Percentiles rank a stretch among this genome's conserved stretches.
Conservation (phyloP, 1,140 invertebrate species). For the Calephelis virginiensis region DNA sequence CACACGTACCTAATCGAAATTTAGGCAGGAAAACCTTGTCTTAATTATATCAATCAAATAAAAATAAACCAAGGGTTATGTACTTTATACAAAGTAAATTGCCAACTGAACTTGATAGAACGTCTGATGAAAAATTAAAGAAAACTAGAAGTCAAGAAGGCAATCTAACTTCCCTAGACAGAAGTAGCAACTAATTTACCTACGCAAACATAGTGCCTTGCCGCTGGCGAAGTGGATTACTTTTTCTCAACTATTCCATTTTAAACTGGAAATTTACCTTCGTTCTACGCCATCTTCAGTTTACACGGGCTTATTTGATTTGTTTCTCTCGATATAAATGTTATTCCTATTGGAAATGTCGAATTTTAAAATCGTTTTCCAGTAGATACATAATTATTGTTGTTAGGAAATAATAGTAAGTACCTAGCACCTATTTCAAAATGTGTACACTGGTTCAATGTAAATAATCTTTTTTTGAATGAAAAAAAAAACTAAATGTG, state of each 20-base stretch:
- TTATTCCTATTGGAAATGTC: constrained; percentile 3
- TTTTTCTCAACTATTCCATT: constrained; percentile 45
- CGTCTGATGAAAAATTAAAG: constrained; percentile 47
- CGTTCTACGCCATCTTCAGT: constrained; percentile 29
- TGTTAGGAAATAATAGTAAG: too few relatives aligned
- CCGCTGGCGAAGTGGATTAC: constrained; percentile 42
- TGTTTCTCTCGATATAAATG: constrained; percentile 25
- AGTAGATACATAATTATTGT: too few relatives aligned
- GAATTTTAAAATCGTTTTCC: constrained; percentile 2
- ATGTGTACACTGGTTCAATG: too few relatives aligned
- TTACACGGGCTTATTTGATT: constrained; percentile 33
- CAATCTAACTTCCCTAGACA: constrained; percentile 48
- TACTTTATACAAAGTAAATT: constrained; percentile 7
- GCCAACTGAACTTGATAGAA: constrained; percentile 2
- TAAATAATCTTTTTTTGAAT: too few relatives aligned
- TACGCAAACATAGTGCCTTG: constrained; percentile 45
- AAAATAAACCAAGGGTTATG: too few relatives aligned
- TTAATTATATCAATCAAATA: too few relatives aligned
- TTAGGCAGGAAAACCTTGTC: too few relatives aligned
- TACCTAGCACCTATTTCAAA: too few relatives aligned
- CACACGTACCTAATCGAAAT: too few relatives aligned
- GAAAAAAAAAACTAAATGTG: too few relatives aligned
- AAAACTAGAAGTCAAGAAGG: constrained; percentile 36
- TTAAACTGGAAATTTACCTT: constrained; percentile 39
- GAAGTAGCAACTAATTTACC: constrained; percentile 52